phyloP scores from a whole-genome alignment of 1,140 invertebrate genomes.

The Gyrodactylus bullatarudis region DNA sequence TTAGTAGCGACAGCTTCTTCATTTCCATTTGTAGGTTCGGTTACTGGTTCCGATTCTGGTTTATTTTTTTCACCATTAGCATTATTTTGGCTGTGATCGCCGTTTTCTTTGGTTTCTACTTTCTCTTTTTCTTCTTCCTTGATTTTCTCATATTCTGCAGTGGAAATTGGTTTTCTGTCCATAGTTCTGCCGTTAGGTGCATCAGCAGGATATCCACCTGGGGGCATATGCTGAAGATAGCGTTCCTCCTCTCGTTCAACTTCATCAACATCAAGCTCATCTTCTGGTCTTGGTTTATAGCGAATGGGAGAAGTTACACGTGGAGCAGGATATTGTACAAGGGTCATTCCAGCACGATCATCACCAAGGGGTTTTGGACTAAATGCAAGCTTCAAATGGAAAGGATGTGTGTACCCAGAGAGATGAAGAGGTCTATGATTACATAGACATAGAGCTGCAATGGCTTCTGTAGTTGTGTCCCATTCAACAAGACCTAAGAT shows the following conservation, averaged over 20 bases:
- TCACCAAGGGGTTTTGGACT: conserved; percentile 3
- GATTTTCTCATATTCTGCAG: background rate
- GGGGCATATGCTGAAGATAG: background rate
- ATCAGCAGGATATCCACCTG: background rate
- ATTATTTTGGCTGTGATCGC: too few species aligned
- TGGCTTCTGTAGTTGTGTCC: background rate
- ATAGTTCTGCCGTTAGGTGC: background rate
- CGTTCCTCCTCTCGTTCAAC: background rate
- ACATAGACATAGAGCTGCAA: background rate
- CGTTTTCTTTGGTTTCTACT: too few species aligned
- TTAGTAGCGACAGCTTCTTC: too few species aligned
- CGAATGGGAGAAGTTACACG: background rate
- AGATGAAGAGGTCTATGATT: background rate
- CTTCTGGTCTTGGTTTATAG: background rate
- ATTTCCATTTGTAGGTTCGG: too few species aligned
- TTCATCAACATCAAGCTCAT: background rate
- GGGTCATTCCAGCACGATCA: background rate
- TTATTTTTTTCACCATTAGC: too few species aligned
- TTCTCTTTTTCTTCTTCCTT: too few species aligned
- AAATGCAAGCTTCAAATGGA: background rate
- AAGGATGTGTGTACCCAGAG: background rate
- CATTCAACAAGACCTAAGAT: background rate
- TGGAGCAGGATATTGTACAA: background rate
- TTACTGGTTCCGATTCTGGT: too few species aligned
- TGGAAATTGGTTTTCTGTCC: background rate